Evolutionary conservation across 2,888 invertebrate genomes (phyloP).

Genomic region (Aphidoletes aphidimyza): DNA sequence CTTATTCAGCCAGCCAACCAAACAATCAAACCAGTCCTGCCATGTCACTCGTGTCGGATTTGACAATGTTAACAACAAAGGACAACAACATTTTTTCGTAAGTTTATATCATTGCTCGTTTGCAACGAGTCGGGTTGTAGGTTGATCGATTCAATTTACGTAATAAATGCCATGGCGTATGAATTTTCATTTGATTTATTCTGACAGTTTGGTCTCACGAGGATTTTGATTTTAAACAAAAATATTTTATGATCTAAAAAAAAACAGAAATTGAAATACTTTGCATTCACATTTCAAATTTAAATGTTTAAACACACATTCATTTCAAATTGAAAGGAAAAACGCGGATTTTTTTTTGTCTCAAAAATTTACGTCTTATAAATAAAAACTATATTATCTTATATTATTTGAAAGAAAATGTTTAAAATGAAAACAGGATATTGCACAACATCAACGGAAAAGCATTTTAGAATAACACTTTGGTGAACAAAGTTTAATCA

Average conservation of each 20-base stretch:
- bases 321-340: neutral
- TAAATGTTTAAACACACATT: too few species aligned
- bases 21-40: too few species aligned
- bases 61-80: neutral
- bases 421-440: too few species aligned
- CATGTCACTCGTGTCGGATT: neutral
- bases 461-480: too few species aligned
- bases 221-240: neutral
- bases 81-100: conserved; percentile 11
- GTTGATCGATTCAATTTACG: conserved; percentile 1
- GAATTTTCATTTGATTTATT: neutral
- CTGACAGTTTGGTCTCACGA: too few species aligned
- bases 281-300: neutral
- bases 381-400: too few species aligned
- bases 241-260: neutral
- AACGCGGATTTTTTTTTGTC: neutral
- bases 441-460: too few species aligned
- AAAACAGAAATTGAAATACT: neutral
- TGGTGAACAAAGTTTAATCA: too few species aligned
- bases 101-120: neutral
- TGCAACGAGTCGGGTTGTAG: neutral
- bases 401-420: too few species aligned
- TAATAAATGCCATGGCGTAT: neutral
- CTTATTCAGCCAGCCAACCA: too few species aligned
- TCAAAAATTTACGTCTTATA: too few species aligned